These are phyloP conservation scores for Reinhardtius hippoglossoides DNA, from an alignment of 2,113 vertebrate species.

Conservation along the genomic window DNA sequence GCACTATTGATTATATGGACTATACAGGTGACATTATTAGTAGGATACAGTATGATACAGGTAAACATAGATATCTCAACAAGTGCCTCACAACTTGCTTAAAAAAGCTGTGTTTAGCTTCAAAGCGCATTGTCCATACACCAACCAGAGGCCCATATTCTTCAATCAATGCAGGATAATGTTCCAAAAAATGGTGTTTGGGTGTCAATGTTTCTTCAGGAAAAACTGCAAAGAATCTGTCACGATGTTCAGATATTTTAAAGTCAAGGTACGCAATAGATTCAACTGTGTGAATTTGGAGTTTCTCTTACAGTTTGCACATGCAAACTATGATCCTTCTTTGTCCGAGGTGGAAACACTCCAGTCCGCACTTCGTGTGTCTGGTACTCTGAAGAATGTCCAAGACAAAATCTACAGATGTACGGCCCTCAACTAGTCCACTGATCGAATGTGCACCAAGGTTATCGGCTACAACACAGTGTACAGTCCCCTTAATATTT, in stretches of 20 bases:
- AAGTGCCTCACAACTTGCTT: conserved; percentile 33
- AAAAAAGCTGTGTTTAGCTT: conserved; percentile 42
- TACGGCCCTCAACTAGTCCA: conserved; percentile 37
- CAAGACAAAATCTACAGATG: conserved; percentile 1
- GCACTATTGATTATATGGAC: no score
- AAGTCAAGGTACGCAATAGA: no score
- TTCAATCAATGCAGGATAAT: neutral
- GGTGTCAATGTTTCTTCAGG: neutral
- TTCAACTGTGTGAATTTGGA: no score
- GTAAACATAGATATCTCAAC: no score
- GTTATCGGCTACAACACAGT: conserved; percentile 44
- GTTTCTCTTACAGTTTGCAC: no score
- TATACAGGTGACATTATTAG: no score
- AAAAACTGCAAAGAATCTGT: neutral
- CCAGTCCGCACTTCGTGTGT: neutral
- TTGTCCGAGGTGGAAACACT: conserved; percentile 37
- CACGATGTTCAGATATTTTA: conserved; percentile 6
- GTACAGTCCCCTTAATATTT: conserved; percentile 49
- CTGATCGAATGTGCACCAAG: conserved; percentile 11
- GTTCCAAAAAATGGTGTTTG: conserved; percentile 9
- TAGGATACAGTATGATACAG: no score
- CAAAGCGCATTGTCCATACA: neutral
- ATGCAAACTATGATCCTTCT: neutral
- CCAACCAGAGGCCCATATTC: conserved; percentile 4
- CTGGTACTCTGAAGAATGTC: conserved; percentile 26